A percentile compares a stretch with the other conserved stretches of the same genome.
These are phyloP conservation scores for Sipha maydis DNA, from an alignment of 2,888 invertebrate species.

Conservation along the genomic window DNA sequence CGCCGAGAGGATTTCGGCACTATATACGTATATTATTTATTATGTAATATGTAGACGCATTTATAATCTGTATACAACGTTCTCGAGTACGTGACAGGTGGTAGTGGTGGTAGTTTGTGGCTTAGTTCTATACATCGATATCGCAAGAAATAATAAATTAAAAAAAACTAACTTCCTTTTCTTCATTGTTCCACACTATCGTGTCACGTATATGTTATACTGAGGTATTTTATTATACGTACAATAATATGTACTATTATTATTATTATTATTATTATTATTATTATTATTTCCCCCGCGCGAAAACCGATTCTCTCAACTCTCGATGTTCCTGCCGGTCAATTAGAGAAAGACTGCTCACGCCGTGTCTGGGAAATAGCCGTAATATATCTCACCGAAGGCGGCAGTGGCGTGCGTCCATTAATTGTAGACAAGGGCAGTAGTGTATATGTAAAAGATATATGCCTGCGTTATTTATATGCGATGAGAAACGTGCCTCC, in stretches of 20 bases:
- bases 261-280: background rate
- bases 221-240: background rate
- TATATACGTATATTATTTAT: background rate
- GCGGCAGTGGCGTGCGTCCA: background rate
- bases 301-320: background rate
- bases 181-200: conserved; percentile 3
- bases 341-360: conserved; percentile 26
- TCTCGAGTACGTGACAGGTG: conserved; percentile 31
- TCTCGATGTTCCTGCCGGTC: background rate
- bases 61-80: background rate
- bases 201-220: background rate
- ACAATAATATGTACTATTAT: background rate
- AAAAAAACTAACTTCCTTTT: background rate
- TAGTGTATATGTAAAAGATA: background rate
- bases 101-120: background rate
- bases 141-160: background rate
- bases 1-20: background rate
- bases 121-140: background rate
- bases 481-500: conserved; percentile 20
- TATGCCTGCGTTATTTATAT: conserved; percentile 22
- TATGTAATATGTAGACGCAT: background rate
- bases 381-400: conserved; percentile 25
- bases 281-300: background rate
- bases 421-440: conserved; percentile 33
- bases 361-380: background rate